Evolutionary conservation across 2,113 vertebrate species (phyloP), one percentile per base, ranked within the genome.

Genomic region (Bubalus kerabau): DNA sequence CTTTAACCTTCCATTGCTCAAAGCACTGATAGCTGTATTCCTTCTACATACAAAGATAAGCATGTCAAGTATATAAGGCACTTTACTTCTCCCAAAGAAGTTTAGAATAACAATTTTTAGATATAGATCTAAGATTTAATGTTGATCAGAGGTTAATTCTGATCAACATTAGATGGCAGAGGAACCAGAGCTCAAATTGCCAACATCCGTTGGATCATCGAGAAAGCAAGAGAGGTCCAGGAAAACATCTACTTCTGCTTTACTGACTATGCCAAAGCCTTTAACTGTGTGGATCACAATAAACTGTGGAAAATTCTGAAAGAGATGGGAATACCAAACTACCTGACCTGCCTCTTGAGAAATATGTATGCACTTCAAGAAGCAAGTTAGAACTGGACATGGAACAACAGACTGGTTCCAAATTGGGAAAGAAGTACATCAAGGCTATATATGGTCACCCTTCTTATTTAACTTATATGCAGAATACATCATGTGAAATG

Each of bases 181-280:
- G 19, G 10, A 71, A 40, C 19, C 19, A 36, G 64, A 71, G 19
- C 67, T 71, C 67, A 71, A 23, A 71, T 23, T 71, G 67, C n/a
- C n/a, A 40, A 40, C n/a, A 71, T 36, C 67, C 0, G 1, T 3
- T 71, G 67, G 67, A 40, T 71, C n/a, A 2, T 40, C 0, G 2
- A 71, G n/a, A 71, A 71, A 71, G 67, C 67, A 71, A 71, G 67
- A 71, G n/a, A 71, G n/a, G 40, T 40, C n/a, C 67, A 71, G 5
- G n/a, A 71, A 71, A 71, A 71, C 9, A 71, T 23, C n/a, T 71
- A 71, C 67, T 71, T 71, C 67, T 71, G 67, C n/a, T 71, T 71
- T 36, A 36, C 6, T 71, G 64, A 71, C 19, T 36, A 21, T 36
- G 2, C 19, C n/a, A 71, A 71, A 71, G 19, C 19, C 64, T 71